Evolutionary conservation across 2,797 vertebrate species (phyloP), one percentile per base, ranked within the genome.

Genomic region (Alectoris magna): DNA sequence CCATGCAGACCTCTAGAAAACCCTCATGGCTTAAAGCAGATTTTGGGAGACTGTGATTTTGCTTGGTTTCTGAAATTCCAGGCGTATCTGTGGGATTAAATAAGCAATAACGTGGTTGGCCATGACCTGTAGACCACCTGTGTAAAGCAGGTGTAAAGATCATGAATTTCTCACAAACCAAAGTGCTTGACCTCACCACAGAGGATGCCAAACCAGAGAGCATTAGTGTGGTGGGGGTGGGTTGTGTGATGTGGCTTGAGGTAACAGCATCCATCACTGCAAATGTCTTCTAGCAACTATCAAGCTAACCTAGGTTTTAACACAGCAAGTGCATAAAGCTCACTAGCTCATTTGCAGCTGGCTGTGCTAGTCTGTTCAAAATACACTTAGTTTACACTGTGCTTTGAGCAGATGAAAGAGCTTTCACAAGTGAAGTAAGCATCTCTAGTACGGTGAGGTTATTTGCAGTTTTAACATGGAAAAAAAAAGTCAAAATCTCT

Each of bases 11-110:
- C 18, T 72, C 43, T 89, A 79, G 49, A 91, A 94, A 84, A 53
- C 8, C 14, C 43, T 34, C 8, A 7, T 3, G 8, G 29, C 48
- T 78, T 4, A 0, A 83, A 92, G 69, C n/a, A 67, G 38, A 38
- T 79, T 82, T 71, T 53, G 29, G 62, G 62, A 72, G 48, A 49
- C 74, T 82, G 43, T 15, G 12, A 46, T 91, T 82, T 36, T 64
- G 24, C 74, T 83, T 91, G 82, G 44, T 84, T 94, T 93, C 11
- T 1, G 68, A 84, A 86, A 88, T 93, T 56, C 68, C 91, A 88
- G 74, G 26, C 66, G 18, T 60, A 62, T 38, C 26, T 90, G 58
- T 93, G 91, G 56, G 60, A 70, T 82, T 78, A 74, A 81, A 44
- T 13, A 26, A 84, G 71, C 49, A 70, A 3, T 21, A 27, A 27